These are phyloP conservation scores for Tinea semifulvella DNA, from an alignment of 2,888 invertebrate species.

Conservation along the genomic window DNA sequence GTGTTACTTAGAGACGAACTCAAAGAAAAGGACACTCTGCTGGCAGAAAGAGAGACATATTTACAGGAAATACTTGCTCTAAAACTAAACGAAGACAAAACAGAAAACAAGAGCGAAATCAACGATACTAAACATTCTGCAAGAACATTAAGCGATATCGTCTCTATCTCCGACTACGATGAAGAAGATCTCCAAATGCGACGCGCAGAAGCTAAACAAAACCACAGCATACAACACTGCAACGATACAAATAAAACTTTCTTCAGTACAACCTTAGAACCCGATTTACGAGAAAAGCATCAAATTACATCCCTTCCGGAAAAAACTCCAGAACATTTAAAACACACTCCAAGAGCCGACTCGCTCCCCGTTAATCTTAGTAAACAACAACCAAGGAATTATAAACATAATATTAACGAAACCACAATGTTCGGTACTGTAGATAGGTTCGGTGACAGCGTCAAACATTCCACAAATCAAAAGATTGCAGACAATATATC, in stretches of 20 bases:
- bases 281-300: conserved; percentile 34
- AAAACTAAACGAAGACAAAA: conserved; percentile 64
- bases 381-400: conserved; percentile 39
- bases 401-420: conserved; percentile 55
- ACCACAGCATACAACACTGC: conserved; percentile 30
- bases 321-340: conserved; percentile 35
- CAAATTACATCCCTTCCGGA: conserved; percentile 51
- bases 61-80: conserved; percentile 56
- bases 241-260: conserved; percentile 27
- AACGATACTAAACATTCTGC: conserved; percentile 70
- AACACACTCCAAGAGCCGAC: conserved; percentile 45
- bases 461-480: conserved; percentile 37
- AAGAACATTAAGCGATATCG: conserved; percentile 75
- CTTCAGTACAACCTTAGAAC: conserved; percentile 42
- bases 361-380: conserved; percentile 50
- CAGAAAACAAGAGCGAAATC: conserved; percentile 48
- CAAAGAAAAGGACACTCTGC: conserved; percentile 61
- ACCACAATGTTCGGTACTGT: conserved; percentile 43
- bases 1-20: conserved; percentile 74
- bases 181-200: conserved; percentile 70
- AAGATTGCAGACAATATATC: conserved; percentile 55
- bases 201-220: conserved; percentile 45
- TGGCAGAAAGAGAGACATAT: conserved; percentile 49
- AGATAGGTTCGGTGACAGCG: conserved; percentile 30
- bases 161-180: conserved; percentile 77